Conservation (phyloP, 2,797 vertebrate genomes). For the Enteromius afrohamiltoni region DNA sequence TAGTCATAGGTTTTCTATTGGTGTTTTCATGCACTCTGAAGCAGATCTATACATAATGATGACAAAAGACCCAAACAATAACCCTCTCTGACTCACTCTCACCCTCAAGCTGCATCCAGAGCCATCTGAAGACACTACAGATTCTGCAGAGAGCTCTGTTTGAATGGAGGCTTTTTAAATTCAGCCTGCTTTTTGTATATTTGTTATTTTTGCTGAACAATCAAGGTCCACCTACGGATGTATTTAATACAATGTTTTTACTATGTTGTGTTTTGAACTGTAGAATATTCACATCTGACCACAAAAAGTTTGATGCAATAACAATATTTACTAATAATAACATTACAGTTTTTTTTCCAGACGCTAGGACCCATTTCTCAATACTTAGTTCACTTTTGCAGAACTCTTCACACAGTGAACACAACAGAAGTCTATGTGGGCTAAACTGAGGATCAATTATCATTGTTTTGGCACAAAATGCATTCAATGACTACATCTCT, state of each 20-base stretch:
- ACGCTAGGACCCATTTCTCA: too few relatives aligned
- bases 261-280: not conserved
- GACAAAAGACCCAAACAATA: slow-evolving; percentile 5
- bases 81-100: not conserved
- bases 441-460: too few relatives aligned
- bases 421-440: too few relatives aligned
- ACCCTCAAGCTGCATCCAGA: not conserved
- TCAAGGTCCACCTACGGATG: not conserved
- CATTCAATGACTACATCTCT: too few relatives aligned
- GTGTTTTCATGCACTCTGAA: slow-evolving; percentile 6
- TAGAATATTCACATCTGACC: not conserved
- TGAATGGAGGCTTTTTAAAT: not conserved
- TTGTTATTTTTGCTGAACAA: not conserved
- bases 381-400: too few relatives aligned
- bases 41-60: not conserved
- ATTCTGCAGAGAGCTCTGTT: not conserved
- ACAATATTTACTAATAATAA: not conserved
- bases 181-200: not conserved
- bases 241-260: not conserved
- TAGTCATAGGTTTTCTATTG: not conserved
- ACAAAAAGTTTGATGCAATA: not conserved
- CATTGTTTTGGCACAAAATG: too few relatives aligned
- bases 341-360: too few relatives aligned
- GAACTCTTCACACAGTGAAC: too few relatives aligned
- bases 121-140: not conserved